A percentile compares a stretch with the other conserved stretches of the same genome.
Conservation (phyloP, 2,113 vertebrate genomes). For the Silurus asotus region DNA sequence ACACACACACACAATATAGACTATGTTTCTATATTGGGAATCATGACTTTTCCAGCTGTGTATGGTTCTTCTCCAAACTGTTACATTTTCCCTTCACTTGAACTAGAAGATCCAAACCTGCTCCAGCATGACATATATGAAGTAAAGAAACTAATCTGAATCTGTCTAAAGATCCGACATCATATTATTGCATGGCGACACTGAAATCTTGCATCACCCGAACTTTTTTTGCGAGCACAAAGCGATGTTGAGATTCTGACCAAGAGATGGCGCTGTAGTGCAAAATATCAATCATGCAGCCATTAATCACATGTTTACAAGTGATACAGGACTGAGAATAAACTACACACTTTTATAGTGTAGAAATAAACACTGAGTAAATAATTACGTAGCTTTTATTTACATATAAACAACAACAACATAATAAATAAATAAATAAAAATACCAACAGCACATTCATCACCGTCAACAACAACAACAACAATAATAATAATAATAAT, state of each 20-base stretch:
- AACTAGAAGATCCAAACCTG: no score
- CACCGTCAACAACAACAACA: not conserved
- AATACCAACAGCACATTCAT: not conserved
- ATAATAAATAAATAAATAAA: not conserved
- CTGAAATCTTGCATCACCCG: not conserved
- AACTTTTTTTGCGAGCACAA: not conserved
- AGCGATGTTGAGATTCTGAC: not conserved
- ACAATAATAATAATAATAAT: not conserved
- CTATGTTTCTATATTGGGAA: no score
- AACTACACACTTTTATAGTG: no score
- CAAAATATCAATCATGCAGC: not conserved
- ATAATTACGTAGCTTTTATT: no score
- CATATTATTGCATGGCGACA: not conserved
- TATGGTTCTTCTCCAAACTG: not conserved
- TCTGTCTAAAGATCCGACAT: no score
- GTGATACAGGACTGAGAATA: no score
- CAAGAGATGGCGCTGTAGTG: not conserved
- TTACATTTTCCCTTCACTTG: no score
- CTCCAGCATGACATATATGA: no score
- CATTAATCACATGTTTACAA: not conserved
- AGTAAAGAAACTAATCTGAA: no score
- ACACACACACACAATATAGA: no score
- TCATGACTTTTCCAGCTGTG: no score
- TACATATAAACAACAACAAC: not conserved
- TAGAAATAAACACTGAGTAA: no score